Evolutionary conservation across 2,113 vertebrate species (phyloP).

Genomic region (Corynorhinus townsendii): DNA sequence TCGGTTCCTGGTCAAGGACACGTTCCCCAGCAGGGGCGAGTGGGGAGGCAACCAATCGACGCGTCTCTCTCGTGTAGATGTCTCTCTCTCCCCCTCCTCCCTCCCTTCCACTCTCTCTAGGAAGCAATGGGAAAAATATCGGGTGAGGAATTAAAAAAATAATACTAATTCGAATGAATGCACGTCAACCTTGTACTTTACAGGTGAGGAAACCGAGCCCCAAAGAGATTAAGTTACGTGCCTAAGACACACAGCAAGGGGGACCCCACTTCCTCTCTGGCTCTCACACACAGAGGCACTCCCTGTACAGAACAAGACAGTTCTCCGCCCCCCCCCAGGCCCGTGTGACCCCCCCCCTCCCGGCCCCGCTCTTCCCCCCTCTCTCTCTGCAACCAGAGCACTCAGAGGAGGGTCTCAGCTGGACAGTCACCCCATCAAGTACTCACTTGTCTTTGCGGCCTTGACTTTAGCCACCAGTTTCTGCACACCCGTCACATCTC

Average conservation of each 20-base stretch:
- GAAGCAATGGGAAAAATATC: too few relatives aligned
- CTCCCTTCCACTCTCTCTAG: too few relatives aligned
- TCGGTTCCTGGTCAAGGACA: too few relatives aligned
- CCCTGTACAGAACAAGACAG: neutral
- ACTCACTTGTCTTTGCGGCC: constrained; percentile 85
- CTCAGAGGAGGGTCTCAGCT: neutral
- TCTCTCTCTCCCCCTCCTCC: too few relatives aligned
- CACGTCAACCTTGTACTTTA: neutral
- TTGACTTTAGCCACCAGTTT: constrained; percentile 86
- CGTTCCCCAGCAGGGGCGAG: too few relatives aligned
- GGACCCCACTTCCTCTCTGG: neutral
- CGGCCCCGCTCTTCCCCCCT: too few relatives aligned
- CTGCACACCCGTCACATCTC: constrained; percentile 81
- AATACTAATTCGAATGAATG: neutral
- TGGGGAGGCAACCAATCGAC: too few relatives aligned
- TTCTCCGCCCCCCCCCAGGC: neutral
- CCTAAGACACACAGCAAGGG: neutral
- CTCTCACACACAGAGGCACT: neutral
- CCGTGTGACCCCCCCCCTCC: neutral
- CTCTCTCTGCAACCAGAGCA: neutral
- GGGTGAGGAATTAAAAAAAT: too few relatives aligned
- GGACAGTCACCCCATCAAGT: neutral
- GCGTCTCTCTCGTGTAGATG: too few relatives aligned
- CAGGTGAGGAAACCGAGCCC: neutral
- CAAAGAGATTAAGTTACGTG: constrained; percentile 9